Conservation (phyloP, 2,888 invertebrate species). For the Temnothorax ravouxi region DNA sequence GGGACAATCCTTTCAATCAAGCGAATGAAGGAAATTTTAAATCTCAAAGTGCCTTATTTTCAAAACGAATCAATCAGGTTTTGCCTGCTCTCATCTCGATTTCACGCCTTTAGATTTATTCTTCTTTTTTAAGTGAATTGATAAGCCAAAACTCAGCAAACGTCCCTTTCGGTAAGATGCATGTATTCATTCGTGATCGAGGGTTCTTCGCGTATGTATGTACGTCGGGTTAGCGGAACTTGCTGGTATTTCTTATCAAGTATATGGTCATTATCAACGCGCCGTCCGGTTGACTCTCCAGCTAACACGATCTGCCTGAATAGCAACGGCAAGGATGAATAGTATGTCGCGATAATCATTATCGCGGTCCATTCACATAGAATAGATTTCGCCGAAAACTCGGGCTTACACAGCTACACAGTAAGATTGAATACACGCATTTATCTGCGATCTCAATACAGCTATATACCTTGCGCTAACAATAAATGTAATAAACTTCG, state of each 20-base stretch:
- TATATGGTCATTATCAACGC: conserved; percentile 64
- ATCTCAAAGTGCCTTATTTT: background rate
- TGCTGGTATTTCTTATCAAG: conserved; percentile 61
- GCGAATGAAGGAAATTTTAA: background rate
- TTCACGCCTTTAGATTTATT: background rate
- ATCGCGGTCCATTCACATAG: conserved; percentile 65
- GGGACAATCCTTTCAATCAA: background rate
- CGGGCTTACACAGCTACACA: background rate
- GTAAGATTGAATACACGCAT: background rate
- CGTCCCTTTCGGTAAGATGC: conserved; percentile 54
- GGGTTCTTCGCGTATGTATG: conserved; percentile 44
- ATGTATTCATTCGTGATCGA: conserved; percentile 15
- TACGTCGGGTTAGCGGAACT: conserved; percentile 48
- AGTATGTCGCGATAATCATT: conserved; percentile 61
- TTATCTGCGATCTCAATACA: background rate
- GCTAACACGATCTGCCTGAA: conserved; percentile 75
- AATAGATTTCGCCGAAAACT: conserved; percentile 49
- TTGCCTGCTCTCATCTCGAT: background rate
- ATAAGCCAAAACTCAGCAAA: background rate
- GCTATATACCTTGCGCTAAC: background rate
- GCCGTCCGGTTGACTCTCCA: conserved; percentile 70
- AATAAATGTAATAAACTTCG: background rate
- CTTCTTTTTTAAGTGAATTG: background rate
- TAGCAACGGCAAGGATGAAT: conserved; percentile 68
- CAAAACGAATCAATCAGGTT: background rate